phyloP scores from a whole-genome alignment of 2,113 vertebrate species.

The Charadrius vociferus region DNA sequence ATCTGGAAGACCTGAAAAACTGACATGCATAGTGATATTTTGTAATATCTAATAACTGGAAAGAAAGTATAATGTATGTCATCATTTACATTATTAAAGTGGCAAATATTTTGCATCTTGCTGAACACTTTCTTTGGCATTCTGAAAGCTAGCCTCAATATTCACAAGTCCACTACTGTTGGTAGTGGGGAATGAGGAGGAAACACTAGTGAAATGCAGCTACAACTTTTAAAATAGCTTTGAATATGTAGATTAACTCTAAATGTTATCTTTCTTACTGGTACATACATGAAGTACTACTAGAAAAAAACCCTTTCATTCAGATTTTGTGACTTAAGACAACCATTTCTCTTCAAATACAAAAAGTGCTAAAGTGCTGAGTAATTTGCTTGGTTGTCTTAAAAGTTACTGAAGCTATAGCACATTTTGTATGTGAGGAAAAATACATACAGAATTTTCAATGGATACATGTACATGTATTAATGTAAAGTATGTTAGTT shows the following conservation, averaged over 20 bases:
- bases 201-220: neutral
- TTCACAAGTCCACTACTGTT: neutral
- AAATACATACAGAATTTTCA: neutral
- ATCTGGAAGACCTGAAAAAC: neutral
- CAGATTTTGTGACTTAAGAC: neutral
- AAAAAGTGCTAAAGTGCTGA: neutral
- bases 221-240: neutral
- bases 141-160: neutral
- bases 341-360: neutral
- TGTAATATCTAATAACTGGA: neutral
- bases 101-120: neutral
- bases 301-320: neutral
- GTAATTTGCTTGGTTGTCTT: neutral
- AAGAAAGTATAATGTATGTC: neutral
- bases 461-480: neutral
- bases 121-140: neutral
- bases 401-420: neutral
- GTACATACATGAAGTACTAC: fast-evolving
- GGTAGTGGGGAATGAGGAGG: neutral
- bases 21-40: neutral
- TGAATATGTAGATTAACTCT: neutral
- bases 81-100: neutral
- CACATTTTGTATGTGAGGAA: neutral
- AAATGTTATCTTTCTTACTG: neutral
- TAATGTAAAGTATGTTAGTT: neutral